phyloP scores from a whole-genome alignment of 2,888 invertebrate species.

The Ophion slaviceki region DNA sequence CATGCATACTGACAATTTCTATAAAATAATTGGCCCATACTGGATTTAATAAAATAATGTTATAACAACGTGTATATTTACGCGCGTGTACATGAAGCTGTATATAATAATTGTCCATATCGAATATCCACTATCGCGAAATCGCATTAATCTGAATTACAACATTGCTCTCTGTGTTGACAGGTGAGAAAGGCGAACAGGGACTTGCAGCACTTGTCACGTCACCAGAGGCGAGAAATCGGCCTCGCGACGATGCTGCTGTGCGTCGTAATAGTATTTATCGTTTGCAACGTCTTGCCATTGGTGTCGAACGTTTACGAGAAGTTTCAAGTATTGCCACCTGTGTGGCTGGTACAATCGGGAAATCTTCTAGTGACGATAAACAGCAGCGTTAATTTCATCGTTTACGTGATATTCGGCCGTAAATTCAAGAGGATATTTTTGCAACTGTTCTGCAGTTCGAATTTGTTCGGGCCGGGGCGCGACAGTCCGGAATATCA shows the following conservation, averaged over 20 bases:
- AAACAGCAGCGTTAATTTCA: conserved; percentile 98
- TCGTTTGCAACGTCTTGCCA: conserved; percentile 95
- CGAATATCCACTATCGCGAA: no score
- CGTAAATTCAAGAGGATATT: conserved; percentile 97
- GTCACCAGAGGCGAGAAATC: conserved; percentile 96
- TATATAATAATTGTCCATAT: no score
- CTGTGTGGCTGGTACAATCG: conserved; percentile 90
- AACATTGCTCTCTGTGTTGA: conserved; percentile 64
- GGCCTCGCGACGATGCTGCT: conserved; percentile 97
- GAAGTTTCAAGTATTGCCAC: conserved; percentile 89
- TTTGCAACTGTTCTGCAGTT: conserved; percentile 90
- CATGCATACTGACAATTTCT: no score
- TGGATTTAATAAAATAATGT: no score
- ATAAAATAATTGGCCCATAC: no score
- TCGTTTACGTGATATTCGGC: conserved; percentile 99
- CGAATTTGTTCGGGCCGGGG: conserved; percentile 84
- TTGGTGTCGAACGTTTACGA: conserved; percentile 94
- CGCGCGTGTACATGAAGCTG: no score
- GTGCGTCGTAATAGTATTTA: conserved; percentile 97
- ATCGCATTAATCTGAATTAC: neutral
- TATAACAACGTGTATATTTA: no score
- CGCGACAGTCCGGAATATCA: conserved; percentile 89
- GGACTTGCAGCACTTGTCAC: conserved; percentile 94
- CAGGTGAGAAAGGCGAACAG: conserved; percentile 94
- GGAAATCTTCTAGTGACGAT: conserved; percentile 97